A percentile compares a stretch with the other conserved stretches of the same genome.
Evolutionary conservation across 2,797 vertebrate species (phyloP).

Genomic region (Hybognathus amarus): DNA sequence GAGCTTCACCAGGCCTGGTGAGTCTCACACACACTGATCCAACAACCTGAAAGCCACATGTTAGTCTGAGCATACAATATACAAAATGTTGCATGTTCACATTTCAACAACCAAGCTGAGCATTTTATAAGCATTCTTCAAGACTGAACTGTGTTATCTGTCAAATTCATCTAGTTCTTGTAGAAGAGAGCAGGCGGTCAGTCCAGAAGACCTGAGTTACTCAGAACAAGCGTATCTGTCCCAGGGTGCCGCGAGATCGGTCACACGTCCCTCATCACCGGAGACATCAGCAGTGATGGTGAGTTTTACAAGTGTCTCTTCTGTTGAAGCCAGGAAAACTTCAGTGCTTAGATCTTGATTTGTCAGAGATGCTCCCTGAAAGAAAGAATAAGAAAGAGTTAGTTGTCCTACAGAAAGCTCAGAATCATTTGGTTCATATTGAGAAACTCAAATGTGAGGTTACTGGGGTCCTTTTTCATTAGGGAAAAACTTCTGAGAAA

Average conservation of each 20-base stretch:
- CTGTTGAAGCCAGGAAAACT: background rate
- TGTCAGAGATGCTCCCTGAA: background rate
- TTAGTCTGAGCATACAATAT: background rate
- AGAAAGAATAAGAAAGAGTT: background rate
- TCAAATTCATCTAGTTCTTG: conserved; percentile 31
- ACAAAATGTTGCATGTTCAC: background rate
- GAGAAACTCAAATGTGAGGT: background rate
- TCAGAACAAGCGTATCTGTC: conserved; percentile 51
- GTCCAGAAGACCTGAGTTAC: conserved; percentile 49
- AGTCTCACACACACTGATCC: conserved; percentile 20
- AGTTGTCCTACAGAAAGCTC: background rate
- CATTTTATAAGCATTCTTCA: background rate
- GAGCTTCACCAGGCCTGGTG: conserved; percentile 59
- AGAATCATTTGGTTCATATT: background rate
- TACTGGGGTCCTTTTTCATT: background rate
- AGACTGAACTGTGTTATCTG: background rate
- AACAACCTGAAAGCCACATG: background rate
- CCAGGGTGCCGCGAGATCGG: conserved; percentile 31
- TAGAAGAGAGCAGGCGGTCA: conserved; percentile 54
- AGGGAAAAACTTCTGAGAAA: background rate
- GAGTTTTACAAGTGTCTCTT: too few relatives aligned
- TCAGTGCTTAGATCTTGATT: background rate
- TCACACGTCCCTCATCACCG: conserved; percentile 50
- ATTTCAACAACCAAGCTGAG: background rate
- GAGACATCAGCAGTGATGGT: conserved; percentile 57